Evolutionary conservation across 2,888 invertebrate genomes (phyloP).

Genomic region (Cordilura impudica): DNA sequence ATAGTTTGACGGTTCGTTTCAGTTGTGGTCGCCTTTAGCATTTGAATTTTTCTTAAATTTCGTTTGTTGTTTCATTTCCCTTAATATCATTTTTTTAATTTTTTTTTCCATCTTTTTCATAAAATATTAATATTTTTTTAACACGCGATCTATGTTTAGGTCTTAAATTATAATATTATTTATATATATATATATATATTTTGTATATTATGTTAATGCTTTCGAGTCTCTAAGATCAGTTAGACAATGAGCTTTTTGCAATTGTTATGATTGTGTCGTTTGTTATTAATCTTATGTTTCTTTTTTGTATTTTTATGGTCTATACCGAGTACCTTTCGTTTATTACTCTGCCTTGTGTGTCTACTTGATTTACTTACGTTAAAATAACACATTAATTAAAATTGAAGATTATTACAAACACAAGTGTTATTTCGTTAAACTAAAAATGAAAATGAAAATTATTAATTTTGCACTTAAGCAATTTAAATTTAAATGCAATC

Average conservation of each 20-base stretch:
- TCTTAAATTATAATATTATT: conserved; percentile 35
- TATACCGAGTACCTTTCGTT: neutral
- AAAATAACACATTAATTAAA: neutral
- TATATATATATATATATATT: too few relatives aligned
- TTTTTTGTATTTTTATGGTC: neutral
- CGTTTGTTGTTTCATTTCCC: neutral
- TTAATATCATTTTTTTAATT: neutral
- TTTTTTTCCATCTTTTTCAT: neutral
- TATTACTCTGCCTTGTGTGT: neutral
- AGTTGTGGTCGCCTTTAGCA: conserved; percentile 15
- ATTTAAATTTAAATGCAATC: neutral
- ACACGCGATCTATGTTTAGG: conserved; percentile 61
- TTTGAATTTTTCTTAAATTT: conserved; percentile 18
- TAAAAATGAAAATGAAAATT: neutral
- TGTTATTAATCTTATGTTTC: too few relatives aligned
- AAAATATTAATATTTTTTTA: conserved; percentile 63
- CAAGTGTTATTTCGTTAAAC: neutral
- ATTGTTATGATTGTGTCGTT: neutral
- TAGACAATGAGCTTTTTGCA: neutral
- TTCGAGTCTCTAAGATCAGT: conserved; percentile 10
- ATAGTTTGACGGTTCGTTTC: conserved; percentile 31
- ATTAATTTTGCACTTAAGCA: neutral
- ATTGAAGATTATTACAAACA: neutral
- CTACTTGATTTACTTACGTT: neutral
- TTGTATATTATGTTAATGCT: conserved; percentile 48